Conservation (phyloP, 2,888 invertebrate genomes). For the Scelioninae gen. 1 region DNA sequence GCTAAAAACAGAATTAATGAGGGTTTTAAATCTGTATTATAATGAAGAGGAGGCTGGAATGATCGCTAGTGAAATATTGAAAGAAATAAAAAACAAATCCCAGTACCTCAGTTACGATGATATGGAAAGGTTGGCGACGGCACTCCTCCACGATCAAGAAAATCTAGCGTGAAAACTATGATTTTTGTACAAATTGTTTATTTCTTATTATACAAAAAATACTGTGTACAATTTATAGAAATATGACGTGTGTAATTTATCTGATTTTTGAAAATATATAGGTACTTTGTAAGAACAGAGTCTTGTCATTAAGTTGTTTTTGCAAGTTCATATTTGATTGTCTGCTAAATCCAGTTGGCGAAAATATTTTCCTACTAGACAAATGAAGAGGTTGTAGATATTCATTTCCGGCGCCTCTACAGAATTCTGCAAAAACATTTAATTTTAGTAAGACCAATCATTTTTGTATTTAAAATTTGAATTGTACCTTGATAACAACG, state of each 20-base stretch:
- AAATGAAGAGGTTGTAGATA: slow-evolving; percentile 90
- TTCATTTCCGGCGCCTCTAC: slow-evolving; percentile 80
- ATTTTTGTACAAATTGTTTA: slow-evolving; percentile 45
- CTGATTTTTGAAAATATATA: slow-evolving; percentile 35
- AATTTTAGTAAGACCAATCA: too few relatives aligned
- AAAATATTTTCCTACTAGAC: slow-evolving; percentile 90
- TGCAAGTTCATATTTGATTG: slow-evolving; percentile 70
- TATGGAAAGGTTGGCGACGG: slow-evolving; percentile 86
- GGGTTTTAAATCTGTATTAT: slow-evolving; percentile 87
- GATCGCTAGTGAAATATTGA: slow-evolving; percentile 87
- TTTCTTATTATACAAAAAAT: slow-evolving; percentile 18
- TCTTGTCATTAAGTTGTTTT: background rate
- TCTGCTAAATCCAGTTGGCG: slow-evolving; percentile 91
- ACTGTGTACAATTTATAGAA: slow-evolving; percentile 27
- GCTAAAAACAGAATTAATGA: slow-evolving; percentile 86
- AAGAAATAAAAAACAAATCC: slow-evolving; percentile 85
- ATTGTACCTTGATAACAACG: too few relatives aligned
- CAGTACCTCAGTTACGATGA: slow-evolving; percentile 87
- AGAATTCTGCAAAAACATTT: slow-evolving; percentile 73
- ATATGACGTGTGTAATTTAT: slow-evolving; percentile 22
- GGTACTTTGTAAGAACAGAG: slow-evolving; percentile 39
- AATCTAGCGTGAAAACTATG: slow-evolving; percentile 84
- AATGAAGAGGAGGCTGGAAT: slow-evolving; percentile 88
- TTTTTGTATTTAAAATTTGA: too few relatives aligned
- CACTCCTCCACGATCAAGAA: slow-evolving; percentile 89